Evolutionary conservation across 2,888 invertebrate genomes (phyloP), one percentile per base, ranked within the genome.

Genomic region (Selenia dentaria): DNA sequence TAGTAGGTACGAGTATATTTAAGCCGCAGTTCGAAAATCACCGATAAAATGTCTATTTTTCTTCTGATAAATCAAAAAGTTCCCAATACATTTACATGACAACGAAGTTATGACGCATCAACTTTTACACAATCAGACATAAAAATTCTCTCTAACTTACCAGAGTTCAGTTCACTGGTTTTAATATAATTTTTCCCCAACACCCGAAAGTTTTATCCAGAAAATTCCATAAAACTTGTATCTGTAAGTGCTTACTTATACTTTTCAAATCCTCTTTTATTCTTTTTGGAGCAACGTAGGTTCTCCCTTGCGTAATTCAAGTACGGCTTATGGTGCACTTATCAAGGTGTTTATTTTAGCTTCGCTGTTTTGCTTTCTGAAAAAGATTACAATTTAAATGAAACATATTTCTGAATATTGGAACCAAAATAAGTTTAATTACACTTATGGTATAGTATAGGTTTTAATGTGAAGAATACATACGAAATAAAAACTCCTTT

Each of bases 211-310:
- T 49, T 53, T 46, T 16, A 28, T 33, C 39, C 36, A 25, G 34
- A 27, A 36, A 40, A 34, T 36, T 36, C 37, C 52, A 36, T 42
- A 44, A 42, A 35, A 41, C 44, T 48, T 43, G 42, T 39, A 33
- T 52, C 42, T 53, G 43, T 44, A 44, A 40, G 46, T 36, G 46
- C 45, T 49, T 53, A 36, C 38, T 45, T 53, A 43, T 42, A 39
- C 35, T 39, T 51, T 37, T 20, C 22, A 39, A 39, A 39, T 31
- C 31, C 31, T 14, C 16, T 31, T 22, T 39, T 36, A 27, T 36
- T 11, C 22, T 14, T 25, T 14, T 29, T 31, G 14, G 20, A 3
- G 27, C 18, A 24, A 29, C 36, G 24, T 40, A 29, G 33, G 20
- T 27, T 33, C 35, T 51, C 42, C 42, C 40, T 35, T 20, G 27